Evolutionary conservation across 2,113 vertebrate genomes (phyloP).

Genomic region (Nyctereutes procyonoides): DNA sequence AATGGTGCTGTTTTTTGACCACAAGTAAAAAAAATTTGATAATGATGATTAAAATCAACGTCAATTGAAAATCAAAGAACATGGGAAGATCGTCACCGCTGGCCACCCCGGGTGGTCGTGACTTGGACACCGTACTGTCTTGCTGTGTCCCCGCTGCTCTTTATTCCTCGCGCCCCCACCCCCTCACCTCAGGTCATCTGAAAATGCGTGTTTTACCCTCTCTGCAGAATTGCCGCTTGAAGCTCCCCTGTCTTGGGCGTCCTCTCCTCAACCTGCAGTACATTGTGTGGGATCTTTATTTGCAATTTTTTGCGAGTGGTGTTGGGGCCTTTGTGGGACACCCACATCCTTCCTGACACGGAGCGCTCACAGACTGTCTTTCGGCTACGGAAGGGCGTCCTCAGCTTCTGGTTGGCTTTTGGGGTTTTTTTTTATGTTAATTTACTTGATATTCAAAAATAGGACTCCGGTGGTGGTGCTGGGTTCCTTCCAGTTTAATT

Average conservation of each 20-base stretch:
- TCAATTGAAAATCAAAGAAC: neutral
- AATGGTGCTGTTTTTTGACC: too few species aligned
- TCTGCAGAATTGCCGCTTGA: fast-evolving
- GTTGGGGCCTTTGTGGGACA: neutral
- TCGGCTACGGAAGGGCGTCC: fast-evolving
- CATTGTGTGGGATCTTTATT: neutral
- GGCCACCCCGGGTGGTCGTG: fast-evolving
- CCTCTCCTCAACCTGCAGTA: neutral
- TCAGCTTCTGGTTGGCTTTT: neutral
- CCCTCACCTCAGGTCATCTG: fast-evolving
- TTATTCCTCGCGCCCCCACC: fast-evolving
- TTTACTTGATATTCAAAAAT: neutral
- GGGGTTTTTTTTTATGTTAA: neutral
- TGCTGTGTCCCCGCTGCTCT: fast-evolving
- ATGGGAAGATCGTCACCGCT: too few species aligned
- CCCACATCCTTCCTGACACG: neutral
- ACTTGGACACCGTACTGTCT: fast-evolving
- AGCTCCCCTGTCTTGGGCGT: fast-evolving
- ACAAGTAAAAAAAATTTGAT: neutral
- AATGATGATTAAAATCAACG: too few species aligned
- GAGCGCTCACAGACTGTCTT: neutral
- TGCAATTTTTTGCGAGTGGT: fast-evolving
- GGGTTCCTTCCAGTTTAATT: neutral
- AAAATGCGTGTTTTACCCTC: neutral
- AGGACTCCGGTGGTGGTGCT: fast-evolving